Conservation (phyloP, 2,797 vertebrate genomes). For the Masticophis lateralis region DNA sequence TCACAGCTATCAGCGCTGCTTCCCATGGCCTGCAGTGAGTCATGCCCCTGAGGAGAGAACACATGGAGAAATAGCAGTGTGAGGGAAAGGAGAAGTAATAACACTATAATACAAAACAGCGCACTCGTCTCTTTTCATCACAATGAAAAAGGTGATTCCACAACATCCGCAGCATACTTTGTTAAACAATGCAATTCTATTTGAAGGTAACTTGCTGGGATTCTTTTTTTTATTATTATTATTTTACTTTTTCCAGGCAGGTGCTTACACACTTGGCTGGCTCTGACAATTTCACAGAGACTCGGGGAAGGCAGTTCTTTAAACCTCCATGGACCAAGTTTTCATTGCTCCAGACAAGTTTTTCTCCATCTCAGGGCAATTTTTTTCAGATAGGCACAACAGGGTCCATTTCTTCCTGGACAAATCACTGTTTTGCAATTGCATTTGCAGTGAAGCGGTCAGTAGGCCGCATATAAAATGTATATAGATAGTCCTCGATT, state of each 20-base stretch:
- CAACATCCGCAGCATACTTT: not conserved
- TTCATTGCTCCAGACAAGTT: not conserved
- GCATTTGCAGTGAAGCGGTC: not conserved
- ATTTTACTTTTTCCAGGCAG: not conserved
- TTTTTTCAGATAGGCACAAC: not conserved
- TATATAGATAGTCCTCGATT: not conserved
- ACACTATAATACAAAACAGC: not conserved
- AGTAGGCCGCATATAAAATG: not conserved
- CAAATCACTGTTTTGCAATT: slow-evolving; percentile 3
- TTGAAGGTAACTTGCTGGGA: slow-evolving; percentile 19
- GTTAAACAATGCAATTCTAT: slow-evolving; percentile 31
- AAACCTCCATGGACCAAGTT: slow-evolving; percentile 9
- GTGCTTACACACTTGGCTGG: slow-evolving; percentile 15
- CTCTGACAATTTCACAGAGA: not conserved
- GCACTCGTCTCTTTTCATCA: not conserved
- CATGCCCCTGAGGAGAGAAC: slow-evolving; percentile 78
- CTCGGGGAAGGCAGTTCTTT: slow-evolving; percentile 2
- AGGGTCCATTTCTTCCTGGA: not conserved
- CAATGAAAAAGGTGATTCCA: not conserved
- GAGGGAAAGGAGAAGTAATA: not conserved
- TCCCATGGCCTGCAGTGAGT: slow-evolving; percentile 79
- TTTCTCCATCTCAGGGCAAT: not conserved
- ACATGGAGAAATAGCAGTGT: not conserved
- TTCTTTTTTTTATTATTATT: not conserved
- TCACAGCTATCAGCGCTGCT: slow-evolving; percentile 95